Base-by-base conservation (phyloP, 37 sponge, comb jelly and placozoan genomes). In the Cladorhizidae sp. region DNA sequence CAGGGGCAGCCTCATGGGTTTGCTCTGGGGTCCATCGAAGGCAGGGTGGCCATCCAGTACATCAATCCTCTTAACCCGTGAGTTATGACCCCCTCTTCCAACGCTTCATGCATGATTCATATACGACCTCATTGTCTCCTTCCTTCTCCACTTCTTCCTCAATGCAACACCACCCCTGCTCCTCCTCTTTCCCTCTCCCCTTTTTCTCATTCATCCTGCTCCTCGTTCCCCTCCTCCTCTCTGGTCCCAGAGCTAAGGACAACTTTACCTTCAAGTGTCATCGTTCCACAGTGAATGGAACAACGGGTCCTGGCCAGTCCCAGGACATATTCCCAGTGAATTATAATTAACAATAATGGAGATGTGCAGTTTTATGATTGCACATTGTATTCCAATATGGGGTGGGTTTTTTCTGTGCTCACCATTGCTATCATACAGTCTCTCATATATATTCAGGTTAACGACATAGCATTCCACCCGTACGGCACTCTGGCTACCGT, bases 241-340 rank as follows among this genome's bases (percentile, higher is more conserved):
- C n/a, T n/a, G n/a, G n/a, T n/a, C 75, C 1, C 69, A 93, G 93
- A 31, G 64, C 67, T 5, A 98, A 98, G 45, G 98, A 98, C 64
- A 98, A 98, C 80, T 98, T 98, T 70, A 95, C 95, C 2, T 98
- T 98, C 76, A 98, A 98, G 78, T 98, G 98, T 57, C 98, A 98
- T 72, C 80, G 98, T 12, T 91, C 94, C 0, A 64, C 51, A 25
- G 86, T 86, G 20, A 81, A 71, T 41, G 56, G 70, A 51, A 12
- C 49, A 5, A 45, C 49, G 9, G 49, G 49, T 5, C 52, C 83
- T 54, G 93, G 90, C 18, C 80, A 82, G 59, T 82, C 91, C 9
- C 98, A 95, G 58, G 98, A 98, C 29, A 92, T 98, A 17, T 98
- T 80, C 52, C 86, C 98, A 35, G 98, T 95, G 41, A 77, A 85